Evolutionary conservation across 2,113 vertebrate genomes (phyloP).

Genomic region (Ptychochromis oligacanthus): DNA sequence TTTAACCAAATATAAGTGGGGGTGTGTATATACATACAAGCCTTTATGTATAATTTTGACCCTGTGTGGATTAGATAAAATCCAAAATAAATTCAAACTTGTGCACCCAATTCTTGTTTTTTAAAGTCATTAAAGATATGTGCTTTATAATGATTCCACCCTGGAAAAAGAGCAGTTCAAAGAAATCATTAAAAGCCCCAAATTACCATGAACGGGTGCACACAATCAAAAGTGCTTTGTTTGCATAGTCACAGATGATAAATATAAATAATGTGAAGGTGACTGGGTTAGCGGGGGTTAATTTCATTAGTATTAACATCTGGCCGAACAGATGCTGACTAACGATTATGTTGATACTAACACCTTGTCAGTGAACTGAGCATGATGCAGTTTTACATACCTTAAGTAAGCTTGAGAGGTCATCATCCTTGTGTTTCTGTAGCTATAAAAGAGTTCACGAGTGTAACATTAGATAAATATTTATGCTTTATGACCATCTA

Average conservation of each 20-base stretch:
- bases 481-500: not conserved
- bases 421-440: slow-evolving; percentile 97
- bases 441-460: slow-evolving; percentile 77
- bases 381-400: slow-evolving; percentile 74
- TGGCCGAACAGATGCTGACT: slow-evolving; percentile 3
- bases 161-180: too few relatives aligned
- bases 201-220: too few relatives aligned
- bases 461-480: not conserved
- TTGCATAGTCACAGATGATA: not conserved
- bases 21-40: too few relatives aligned
- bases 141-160: too few relatives aligned
- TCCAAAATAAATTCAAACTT: too few relatives aligned
- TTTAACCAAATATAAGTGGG: too few relatives aligned
- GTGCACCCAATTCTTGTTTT: too few relatives aligned
- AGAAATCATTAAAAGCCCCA: too few relatives aligned
- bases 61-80: too few relatives aligned
- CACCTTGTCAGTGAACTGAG: not conserved
- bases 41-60: too few relatives aligned
- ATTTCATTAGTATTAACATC: slow-evolving; percentile 4
- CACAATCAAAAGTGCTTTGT: not conserved
- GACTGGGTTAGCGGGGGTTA: slow-evolving; percentile 16
- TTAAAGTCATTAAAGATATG: too few relatives aligned
- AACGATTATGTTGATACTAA: not conserved
- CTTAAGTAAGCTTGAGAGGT: slow-evolving; percentile 96
- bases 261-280: not conserved